Evolutionary conservation across 1,140 invertebrate genomes (phyloP), one percentile per base, ranked within the genome.

Genomic region (Drosophila persimilis): DNA sequence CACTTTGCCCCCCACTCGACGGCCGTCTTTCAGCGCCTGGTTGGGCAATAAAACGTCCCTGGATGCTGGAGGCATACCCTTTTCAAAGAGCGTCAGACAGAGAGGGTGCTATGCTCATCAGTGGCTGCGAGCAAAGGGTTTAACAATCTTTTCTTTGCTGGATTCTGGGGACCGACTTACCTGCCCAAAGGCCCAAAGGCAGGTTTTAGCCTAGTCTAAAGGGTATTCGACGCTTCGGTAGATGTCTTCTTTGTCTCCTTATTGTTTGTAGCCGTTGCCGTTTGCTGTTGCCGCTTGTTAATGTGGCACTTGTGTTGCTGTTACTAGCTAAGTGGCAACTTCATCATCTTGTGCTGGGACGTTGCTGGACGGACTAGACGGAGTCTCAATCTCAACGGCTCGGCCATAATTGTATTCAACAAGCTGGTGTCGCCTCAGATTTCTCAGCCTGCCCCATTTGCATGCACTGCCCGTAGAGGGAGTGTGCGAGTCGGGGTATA

Each of bases 381-480:
- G 35, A 39, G 73, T 65, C 83, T 80, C 77, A 84, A 84, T 85
- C 80, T 84, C 63, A 54, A 71, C 45, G 51, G 59, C 39, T 67
- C 61, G 58, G 57, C 64, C 83, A 88, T 86, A 86, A 86, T 86
- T 86, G 78, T 86, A 88, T 88, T 88, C 81, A 86, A 86, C 81
- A 86, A 86, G 83, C 81, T 86, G 81, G 80, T 81, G 81, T 86
- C 83, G 83, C 83, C 78, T 59, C 69, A 73, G 67, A 45, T 70
- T 66, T 43, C 29, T 51, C 43, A 26, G 39, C 52, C 11, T 55
- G 6, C 26, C 39, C 53, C 58, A 52, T 61, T 61, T 61, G 29
- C 58, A 44, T 51, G 26, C 45, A 24, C 9, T 4, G 35, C 35
- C 35, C 1, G 11, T 15, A 57, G 17, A 35, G 4, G 31, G n/a